Percentiles rank a stretch among this genome's conserved stretches.
phyloP scores from a whole-genome alignment of 53 echinoderm and acorn worm species.

The Astropecten irregularis region DNA sequence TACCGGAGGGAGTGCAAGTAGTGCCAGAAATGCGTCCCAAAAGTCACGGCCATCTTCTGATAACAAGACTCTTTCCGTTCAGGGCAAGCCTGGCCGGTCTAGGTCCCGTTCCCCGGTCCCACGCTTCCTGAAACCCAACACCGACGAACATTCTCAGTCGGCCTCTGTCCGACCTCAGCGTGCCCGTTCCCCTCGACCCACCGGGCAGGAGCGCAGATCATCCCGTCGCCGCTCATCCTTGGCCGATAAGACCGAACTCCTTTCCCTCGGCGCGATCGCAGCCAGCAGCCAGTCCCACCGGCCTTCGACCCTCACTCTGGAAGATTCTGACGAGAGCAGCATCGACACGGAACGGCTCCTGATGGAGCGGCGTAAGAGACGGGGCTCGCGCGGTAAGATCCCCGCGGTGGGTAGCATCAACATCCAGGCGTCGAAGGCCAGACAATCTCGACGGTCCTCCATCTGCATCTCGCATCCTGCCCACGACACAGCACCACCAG shows the following conservation, averaged over 20 bases:
- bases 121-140: not conserved
- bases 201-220: not conserved
- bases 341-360: not conserved
- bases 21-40: not conserved
- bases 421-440: not conserved
- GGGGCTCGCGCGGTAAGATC: constrained; percentile 23
- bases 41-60: not conserved
- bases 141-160: not conserved
- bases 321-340: constrained; percentile 11
- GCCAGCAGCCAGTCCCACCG: not conserved
- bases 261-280: not conserved
- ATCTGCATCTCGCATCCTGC: constrained; percentile 3
- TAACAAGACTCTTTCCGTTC: not conserved
- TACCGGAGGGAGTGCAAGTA: not conserved
- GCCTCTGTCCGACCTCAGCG: not conserved
- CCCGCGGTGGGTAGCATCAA: not conserved
- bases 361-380: constrained; percentile 26
- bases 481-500: not conserved
- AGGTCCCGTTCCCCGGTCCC: not conserved
- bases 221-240: not conserved
- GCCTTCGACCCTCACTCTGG: not conserved
- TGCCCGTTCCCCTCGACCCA: not conserved
- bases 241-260: not conserved
- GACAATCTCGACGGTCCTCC: not conserved
- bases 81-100: not conserved